A percentile compares a stretch with the other conserved stretches of the same genome.
phyloP scores from a whole-genome alignment of 2,888 invertebrate species.

The Ennomos erosarius region DNA sequence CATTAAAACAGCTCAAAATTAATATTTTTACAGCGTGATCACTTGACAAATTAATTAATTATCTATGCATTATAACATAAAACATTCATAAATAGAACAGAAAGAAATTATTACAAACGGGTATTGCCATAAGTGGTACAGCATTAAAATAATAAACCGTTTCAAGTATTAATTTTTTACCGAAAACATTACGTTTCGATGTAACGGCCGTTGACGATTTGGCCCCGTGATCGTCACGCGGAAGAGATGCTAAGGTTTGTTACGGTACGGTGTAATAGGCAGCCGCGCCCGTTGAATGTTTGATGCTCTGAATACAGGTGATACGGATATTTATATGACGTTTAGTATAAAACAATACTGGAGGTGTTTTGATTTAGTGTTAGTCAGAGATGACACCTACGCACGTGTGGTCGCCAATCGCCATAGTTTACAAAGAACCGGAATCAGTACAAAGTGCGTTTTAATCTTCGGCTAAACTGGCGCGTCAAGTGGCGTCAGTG shows the following conservation, averaged over 20 bases:
- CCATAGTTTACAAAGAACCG: neutral
- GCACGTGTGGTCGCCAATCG: no score
- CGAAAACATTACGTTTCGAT: no score
- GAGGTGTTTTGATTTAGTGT: slow-evolving; percentile 6
- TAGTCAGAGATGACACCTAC: neutral
- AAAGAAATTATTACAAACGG: neutral
- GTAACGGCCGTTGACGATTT: slow-evolving; percentile 7
- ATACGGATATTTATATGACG: neutral
- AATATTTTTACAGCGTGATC: no score
- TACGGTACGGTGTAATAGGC: slow-evolving; percentile 10
- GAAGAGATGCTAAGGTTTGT: slow-evolving; percentile 1
- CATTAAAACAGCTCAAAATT: no score
- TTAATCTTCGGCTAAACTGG: no score
- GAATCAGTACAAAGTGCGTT: neutral
- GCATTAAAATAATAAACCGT: no score
- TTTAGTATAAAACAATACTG: slow-evolving; percentile 5
- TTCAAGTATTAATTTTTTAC: no score
- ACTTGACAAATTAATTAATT: no score
- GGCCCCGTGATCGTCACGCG: slow-evolving; percentile 5
- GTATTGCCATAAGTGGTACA: no score
- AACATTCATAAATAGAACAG: no score
- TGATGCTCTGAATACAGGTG: neutral
- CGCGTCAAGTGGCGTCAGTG: no score
- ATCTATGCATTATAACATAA: no score
- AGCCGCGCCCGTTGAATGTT: slow-evolving; percentile 4